These are phyloP conservation scores for Eupristina koningsbergeri DNA, from an alignment of 1,140 invertebrate genomes.

Conservation along the genomic window DNA sequence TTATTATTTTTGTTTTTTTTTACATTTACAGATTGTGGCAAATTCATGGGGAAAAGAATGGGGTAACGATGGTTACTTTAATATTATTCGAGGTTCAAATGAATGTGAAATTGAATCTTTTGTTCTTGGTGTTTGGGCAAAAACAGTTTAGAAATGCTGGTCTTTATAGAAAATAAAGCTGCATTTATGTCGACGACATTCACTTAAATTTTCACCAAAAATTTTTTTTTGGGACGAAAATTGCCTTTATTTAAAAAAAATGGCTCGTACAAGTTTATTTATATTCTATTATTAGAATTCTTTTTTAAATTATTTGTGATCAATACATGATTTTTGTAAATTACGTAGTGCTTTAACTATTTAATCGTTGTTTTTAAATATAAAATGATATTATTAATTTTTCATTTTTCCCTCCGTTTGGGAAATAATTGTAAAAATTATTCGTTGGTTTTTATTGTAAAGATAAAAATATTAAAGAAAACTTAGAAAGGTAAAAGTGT, in stretches of 20 bases:
- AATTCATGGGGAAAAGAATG: constrained; percentile 92
- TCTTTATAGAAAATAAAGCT: constrained; percentile 3
- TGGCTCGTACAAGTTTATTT: constrained; percentile 9
- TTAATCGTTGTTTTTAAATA: background rate
- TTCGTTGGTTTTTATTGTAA: constrained; percentile 29
- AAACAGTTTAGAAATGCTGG: constrained; percentile 63
- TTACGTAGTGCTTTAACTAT: constrained; percentile 2
- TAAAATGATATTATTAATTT: background rate
- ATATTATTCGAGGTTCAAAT: constrained; percentile 84
- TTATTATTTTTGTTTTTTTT: background rate
- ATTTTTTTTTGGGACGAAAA: background rate
- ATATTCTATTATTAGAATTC: constrained; percentile 2
- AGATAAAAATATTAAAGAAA: constrained; percentile 31
- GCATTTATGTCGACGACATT: constrained; percentile 36
- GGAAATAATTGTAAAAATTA: background rate
- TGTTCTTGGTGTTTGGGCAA: constrained; percentile 83
- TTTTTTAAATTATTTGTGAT: constrained; percentile 24
- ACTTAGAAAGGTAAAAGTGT: background rate
- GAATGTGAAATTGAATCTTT: constrained; percentile 91
- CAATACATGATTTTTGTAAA: background rate
- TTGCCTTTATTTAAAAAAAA: constrained; percentile 4
- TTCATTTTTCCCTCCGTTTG: constrained; percentile 32
- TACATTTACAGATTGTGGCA: constrained; percentile 81
- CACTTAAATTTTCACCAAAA: background rate
- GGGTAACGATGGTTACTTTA: constrained; percentile 92